Evolutionary conservation across 2,797 vertebrate species (phyloP), one percentile per base, ranked within the genome.

Genomic region (Clarias platycephalus): DNA sequence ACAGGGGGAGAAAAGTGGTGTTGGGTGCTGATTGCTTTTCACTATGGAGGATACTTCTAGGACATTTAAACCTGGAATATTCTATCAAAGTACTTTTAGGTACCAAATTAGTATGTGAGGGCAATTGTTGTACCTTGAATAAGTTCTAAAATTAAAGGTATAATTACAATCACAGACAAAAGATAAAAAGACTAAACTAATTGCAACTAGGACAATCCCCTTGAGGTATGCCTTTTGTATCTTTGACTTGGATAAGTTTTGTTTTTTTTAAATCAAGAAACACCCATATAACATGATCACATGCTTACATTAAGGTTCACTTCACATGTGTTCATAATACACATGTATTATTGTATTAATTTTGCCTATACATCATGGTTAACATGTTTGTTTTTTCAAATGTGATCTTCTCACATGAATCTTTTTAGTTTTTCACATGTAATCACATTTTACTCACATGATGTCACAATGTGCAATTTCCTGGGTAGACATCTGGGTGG

Each of bases 381-480:
- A 49, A 49, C 18, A 26, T 74, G 44, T 58, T 26, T 6, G 5
- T 71, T 34, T 72, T 26, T 53, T 15, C 40, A 26, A 10, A 10
- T 4, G 26, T 71, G 72, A 75, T 28, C 20, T 20, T 55, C 72
- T 57, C 16, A 75, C 49, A 31, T 31, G 18, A 31, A 20, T 55
- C 18, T 40, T 20, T 20, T 6, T 26, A 10, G 44, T 44, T 62
- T 78, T 79, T 26, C 34, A 79, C 37, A 63, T 79, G 76, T 79
- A 37, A 64, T 63, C 76, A 63, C 76, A 64, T 64, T 49, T 49
- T 40, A 80, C 44, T 20, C 24, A 20, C 37, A 26, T 63, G 37
- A 62, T 79, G 60, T 79, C 58, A 44, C 31, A 78, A n/a, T n/a
- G 57, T 78, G 58, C 58, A 79, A 26, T 79, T n/a, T 63, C 60